A percentile compares a stretch with the other conserved stretches of the same genome.
Evolutionary conservation across 2,113 vertebrate genomes (phyloP).

Genomic region (Apodemus sylvaticus): DNA sequence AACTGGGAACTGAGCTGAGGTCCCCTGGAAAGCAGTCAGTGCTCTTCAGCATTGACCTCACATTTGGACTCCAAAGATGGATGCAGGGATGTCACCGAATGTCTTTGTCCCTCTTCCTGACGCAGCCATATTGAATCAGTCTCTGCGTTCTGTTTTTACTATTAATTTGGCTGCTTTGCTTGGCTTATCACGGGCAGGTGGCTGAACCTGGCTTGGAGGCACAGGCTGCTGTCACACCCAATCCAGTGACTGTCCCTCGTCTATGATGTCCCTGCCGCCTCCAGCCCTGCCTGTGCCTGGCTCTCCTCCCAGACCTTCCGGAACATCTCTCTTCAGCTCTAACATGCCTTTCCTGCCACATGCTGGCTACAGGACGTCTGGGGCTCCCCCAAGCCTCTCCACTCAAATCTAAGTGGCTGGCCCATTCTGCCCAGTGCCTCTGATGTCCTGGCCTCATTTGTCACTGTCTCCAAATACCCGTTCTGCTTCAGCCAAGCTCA

Average conservation of each 20-base stretch:
- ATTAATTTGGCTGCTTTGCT: not conserved
- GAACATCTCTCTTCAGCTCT: accelerated
- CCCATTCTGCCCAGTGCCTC: slow-evolving; percentile 27
- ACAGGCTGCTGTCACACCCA: not conserved
- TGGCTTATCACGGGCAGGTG: not conserved
- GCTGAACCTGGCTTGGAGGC: not conserved
- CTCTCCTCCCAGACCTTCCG: accelerated
- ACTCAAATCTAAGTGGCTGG: not conserved
- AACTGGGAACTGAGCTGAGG: not conserved
- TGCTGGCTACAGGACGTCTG: accelerated
- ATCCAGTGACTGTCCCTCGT: not conserved
- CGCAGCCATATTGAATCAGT: too few species aligned
- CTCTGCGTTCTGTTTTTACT: not conserved
- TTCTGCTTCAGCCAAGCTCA: slow-evolving; percentile 76
- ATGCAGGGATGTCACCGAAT: not conserved
- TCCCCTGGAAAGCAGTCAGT: not conserved
- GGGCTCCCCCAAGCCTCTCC: not conserved
- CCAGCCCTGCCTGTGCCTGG: not conserved
- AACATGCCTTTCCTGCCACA: not conserved
- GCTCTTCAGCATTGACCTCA: not conserved
- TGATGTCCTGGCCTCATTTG: slow-evolving; percentile 28
- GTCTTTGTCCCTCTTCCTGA: not conserved
- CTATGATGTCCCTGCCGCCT: accelerated
- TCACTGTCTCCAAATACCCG: slow-evolving; percentile 59
- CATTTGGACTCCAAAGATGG: not conserved